Evolutionary conservation across 2,113 vertebrate species (phyloP), one percentile per base, ranked within the genome.

Genomic region (Tachysurus vachellii): DNA sequence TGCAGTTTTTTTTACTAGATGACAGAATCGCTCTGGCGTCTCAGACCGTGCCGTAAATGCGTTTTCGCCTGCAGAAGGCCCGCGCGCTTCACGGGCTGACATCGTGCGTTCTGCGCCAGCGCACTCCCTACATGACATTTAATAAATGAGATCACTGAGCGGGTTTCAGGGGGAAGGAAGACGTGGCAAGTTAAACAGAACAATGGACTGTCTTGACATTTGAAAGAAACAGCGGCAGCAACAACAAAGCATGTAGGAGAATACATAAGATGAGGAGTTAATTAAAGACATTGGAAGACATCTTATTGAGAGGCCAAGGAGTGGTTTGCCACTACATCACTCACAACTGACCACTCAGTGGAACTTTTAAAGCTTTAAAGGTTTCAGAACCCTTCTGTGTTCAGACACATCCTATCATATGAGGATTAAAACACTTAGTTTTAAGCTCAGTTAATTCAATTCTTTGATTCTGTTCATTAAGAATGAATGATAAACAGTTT

Each of bases 81-180:
- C 82, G 88, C 83, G 57, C 47, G 54, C 57, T 84, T n/a, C n/a
- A 59, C 80, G 80, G 31, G 84, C 42, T 87, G 85, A 89, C 76
- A 86, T 76, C 86, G 81, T 85, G 87, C 88, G 90, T 83, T 90
- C 79, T 80, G 93, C 90, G 89, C 87, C 90, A 93, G 92, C 89
- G 91, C 92, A 91, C 79, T 91, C 70, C 80, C 13, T 84, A 82
- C n/a, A 53, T 93, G 93, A 90, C 93, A 94, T 94, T 94, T 94
- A 86, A 87, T 90, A 90, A 91, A 90, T 91, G 85, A 93, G 89
- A 93, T 90, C 91, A 92, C 86, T 89, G 86, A 88, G 90, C 91
- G 76, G 88, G 88, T 91, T 89, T 89, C 86, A 82, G 80, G 79
- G 62, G 80, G 90, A 36, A 71, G 62, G 62, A 19, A 90, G 88